phyloP scores from a whole-genome alignment of 2,797 vertebrate genomes.

The Podargus strigoides region DNA sequence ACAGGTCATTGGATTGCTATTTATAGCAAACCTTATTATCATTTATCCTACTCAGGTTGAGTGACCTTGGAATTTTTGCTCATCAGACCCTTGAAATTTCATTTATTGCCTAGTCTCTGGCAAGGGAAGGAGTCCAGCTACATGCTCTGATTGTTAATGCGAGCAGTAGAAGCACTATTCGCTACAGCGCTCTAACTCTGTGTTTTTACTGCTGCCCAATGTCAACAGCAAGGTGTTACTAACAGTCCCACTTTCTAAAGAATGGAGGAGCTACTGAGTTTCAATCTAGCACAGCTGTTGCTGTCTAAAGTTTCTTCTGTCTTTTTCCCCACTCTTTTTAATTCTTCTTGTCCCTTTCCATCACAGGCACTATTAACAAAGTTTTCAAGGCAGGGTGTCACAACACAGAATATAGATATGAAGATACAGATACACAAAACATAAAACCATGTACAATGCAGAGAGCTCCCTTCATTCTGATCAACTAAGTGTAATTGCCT shows the following conservation, averaged over 20 bases:
- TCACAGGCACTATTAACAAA: background rate
- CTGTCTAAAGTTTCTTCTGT: background rate
- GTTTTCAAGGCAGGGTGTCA: background rate
- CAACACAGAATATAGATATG: background rate
- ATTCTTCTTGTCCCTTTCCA: background rate
- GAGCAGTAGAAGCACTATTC: background rate
- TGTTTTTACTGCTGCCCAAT: background rate
- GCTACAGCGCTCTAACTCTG: background rate
- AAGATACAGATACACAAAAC: background rate
- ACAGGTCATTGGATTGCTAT: slow-evolving; percentile 19
- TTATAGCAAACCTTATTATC: background rate
- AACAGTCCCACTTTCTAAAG: background rate
- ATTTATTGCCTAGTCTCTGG: slow-evolving; percentile 3
- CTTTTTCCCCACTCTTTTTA: accelerated
- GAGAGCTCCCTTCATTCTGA: background rate
- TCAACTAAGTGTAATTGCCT: background rate
- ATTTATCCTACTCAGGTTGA: slow-evolving; percentile 3
- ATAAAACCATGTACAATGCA: background rate
- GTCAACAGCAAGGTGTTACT: background rate
- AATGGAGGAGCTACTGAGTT: background rate
- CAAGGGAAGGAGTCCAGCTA: background rate
- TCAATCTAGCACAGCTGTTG: background rate
- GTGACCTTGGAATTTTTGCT: slow-evolving; percentile 33
- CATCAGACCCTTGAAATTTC: slow-evolving; percentile 35
- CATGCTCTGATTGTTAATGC: background rate